These are phyloP conservation scores for Lacerta agilis DNA, from an alignment of 2,797 vertebrate genomes.

Conservation along the genomic window DNA sequence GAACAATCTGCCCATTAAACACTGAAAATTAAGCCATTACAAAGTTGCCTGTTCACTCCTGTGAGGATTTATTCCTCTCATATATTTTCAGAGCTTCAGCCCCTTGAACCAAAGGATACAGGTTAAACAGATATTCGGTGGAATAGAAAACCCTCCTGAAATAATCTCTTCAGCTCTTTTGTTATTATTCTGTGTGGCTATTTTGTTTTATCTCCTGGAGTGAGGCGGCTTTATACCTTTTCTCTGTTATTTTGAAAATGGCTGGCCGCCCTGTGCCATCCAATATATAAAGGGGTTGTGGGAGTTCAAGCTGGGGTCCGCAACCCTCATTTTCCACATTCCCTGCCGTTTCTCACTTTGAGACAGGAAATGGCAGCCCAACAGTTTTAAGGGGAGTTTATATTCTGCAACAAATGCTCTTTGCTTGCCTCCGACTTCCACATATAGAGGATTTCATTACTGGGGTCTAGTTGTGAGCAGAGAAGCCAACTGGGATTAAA, in stretches of 20 bases:
- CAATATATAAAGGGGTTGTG: rapidly evolving
- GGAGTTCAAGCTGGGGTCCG: not conserved
- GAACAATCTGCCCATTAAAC: not conserved
- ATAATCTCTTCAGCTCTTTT: not conserved
- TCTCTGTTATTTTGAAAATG: constrained; percentile 2
- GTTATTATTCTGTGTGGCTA: not conserved
- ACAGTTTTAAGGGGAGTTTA: constrained; percentile 16
- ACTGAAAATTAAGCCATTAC: constrained; percentile 3
- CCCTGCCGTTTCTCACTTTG: not conserved
- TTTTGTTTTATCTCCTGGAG: constrained; percentile 19
- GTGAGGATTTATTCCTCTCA: not conserved
- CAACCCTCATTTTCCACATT: constrained; percentile 16
- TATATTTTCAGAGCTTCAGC: constrained; percentile 5
- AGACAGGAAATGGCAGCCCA: not conserved
- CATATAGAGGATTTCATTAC: constrained; percentile 2
- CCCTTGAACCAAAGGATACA: not conserved
- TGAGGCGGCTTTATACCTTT: not conserved
- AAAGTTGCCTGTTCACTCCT: not conserved
- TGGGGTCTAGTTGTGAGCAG: not conserved
- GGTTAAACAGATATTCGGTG: not conserved
- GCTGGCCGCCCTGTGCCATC: not conserved
- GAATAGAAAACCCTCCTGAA: not conserved
- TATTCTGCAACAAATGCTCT: constrained; percentile 1
- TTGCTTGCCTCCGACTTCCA: constrained; percentile 22
- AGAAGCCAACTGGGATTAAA: not conserved